Percentiles rank a stretch among this genome's conserved stretches.
Evolutionary conservation across 2,888 invertebrate species (phyloP).

Genomic region (Meteorus cinctellus): DNA sequence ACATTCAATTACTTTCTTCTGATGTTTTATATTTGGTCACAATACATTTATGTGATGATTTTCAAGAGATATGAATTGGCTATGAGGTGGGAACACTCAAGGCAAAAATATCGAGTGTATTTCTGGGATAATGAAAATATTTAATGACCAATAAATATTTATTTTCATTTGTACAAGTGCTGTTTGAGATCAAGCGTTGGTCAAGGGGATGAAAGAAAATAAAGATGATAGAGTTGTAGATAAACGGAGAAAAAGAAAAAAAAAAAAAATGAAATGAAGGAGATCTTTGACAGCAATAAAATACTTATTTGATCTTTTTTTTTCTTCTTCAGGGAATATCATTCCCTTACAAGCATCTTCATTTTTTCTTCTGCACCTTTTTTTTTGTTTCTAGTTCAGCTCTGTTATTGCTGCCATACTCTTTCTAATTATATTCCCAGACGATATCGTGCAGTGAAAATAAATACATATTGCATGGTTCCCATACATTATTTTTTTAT

Average conservation of each 20-base stretch:
- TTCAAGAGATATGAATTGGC: too few species aligned
- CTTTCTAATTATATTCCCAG: background rate
- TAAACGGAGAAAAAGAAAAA: constrained; percentile 52
- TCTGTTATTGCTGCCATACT: background rate
- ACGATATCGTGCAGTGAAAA: background rate
- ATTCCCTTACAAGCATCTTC: constrained; percentile 24
- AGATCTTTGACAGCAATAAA: constrained; percentile 55
- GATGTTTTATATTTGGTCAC: too few species aligned
- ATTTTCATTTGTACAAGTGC: background rate
- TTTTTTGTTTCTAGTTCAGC: background rate
- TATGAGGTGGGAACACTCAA: too few species aligned
- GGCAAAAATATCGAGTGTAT: too few species aligned
- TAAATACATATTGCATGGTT: constrained; percentile 5
- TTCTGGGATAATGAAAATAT: too few species aligned
- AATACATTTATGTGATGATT: too few species aligned
- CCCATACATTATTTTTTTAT: background rate
- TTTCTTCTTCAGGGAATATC: constrained; percentile 45
- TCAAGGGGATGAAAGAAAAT: constrained; percentile 28
- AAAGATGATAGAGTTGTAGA: constrained; percentile 26
- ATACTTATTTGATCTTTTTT: constrained; percentile 58
- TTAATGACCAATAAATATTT: background rate
- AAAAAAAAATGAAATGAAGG: constrained; percentile 41
- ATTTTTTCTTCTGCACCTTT: constrained; percentile 38
- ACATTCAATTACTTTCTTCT: background rate
- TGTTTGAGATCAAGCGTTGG: background rate